Evolutionary conservation across 2,113 vertebrate genomes (phyloP).

Genomic region (Perca schrenkii): DNA sequence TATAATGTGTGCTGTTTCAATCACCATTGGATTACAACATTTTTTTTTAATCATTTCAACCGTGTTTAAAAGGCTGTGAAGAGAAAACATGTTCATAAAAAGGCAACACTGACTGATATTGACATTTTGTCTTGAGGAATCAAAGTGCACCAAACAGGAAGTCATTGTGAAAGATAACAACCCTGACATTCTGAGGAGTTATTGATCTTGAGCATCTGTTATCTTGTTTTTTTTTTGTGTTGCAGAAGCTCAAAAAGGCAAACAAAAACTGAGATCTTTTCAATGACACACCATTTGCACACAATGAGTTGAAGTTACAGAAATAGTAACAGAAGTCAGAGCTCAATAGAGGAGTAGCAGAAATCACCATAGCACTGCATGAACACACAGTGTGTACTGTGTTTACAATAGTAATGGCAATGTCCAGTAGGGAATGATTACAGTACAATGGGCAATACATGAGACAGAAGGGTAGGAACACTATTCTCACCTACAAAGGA

Average conservation of each 20-base stretch:
- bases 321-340: not conserved
- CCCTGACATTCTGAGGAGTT: constrained; percentile 44
- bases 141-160: constrained; percentile 65
- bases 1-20: constrained; percentile 13
- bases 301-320: constrained; percentile 3
- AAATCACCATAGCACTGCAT: not conserved
- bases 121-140: constrained; percentile 55
- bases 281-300: not conserved
- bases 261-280: constrained; percentile 28
- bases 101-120: constrained; percentile 21
- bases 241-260: constrained; percentile 21
- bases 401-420: not conserved
- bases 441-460: not conserved
- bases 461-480: not conserved
- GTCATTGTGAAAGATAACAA: constrained; percentile 44
- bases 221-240: constrained; percentile 9
- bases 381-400: not conserved
- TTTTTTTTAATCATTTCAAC: not conserved
- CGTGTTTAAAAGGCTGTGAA: not conserved
- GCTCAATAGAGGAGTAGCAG: not conserved
- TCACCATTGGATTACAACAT: not conserved
- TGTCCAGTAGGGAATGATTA: not conserved
- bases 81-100: constrained; percentile 1
- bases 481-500: not conserved
- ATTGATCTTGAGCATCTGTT: constrained; percentile 45